Evolutionary conservation across 2,888 invertebrate genomes (phyloP).

Genomic region (Teleiodes luculella): DNA sequence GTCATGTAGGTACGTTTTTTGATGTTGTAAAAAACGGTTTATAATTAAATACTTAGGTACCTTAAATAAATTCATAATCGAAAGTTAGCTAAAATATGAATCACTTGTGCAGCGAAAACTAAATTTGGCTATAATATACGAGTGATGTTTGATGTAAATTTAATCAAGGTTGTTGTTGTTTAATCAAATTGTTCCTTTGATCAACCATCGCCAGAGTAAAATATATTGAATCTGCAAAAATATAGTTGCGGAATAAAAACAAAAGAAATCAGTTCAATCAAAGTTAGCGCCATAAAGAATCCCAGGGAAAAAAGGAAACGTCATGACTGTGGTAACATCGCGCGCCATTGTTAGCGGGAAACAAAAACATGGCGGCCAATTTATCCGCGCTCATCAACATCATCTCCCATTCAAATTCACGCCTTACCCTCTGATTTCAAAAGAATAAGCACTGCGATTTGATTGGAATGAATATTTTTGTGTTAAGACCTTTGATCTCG

Average conservation of each 20-base stretch:
- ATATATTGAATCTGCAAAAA: slow-evolving; percentile 30
- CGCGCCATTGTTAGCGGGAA: slow-evolving; percentile 49
- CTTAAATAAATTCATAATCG: too few relatives aligned
- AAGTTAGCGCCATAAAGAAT: slow-evolving; percentile 53
- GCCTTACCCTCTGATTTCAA: slow-evolving; percentile 40
- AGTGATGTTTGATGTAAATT: background rate
- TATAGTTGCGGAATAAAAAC: slow-evolving; percentile 40
- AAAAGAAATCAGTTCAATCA: slow-evolving; percentile 48
- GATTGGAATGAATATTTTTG: slow-evolving; percentile 51
- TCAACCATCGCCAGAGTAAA: slow-evolving; percentile 37
- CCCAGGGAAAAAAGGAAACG: slow-evolving; percentile 42
- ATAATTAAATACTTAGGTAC: too few relatives aligned
- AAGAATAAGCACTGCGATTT: slow-evolving; percentile 33
- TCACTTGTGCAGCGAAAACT: background rate
- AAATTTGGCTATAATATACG: background rate
- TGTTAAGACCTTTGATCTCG: slow-evolving; percentile 62
- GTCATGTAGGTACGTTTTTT: slow-evolving; percentile 1
- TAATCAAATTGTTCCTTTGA: slow-evolving; percentile 40
- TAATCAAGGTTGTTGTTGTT: background rate
- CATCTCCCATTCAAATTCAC: slow-evolving; percentile 45
- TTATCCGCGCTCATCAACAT: slow-evolving; percentile 41
- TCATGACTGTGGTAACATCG: slow-evolving; percentile 53
- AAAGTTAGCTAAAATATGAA: too few relatives aligned
- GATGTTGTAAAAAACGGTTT: too few relatives aligned
- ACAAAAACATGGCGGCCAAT: slow-evolving; percentile 54